Evolutionary conservation across 2,113 vertebrate species (phyloP), one percentile per base, ranked within the genome.

Genomic region (Hippocampus barbouri): DNA sequence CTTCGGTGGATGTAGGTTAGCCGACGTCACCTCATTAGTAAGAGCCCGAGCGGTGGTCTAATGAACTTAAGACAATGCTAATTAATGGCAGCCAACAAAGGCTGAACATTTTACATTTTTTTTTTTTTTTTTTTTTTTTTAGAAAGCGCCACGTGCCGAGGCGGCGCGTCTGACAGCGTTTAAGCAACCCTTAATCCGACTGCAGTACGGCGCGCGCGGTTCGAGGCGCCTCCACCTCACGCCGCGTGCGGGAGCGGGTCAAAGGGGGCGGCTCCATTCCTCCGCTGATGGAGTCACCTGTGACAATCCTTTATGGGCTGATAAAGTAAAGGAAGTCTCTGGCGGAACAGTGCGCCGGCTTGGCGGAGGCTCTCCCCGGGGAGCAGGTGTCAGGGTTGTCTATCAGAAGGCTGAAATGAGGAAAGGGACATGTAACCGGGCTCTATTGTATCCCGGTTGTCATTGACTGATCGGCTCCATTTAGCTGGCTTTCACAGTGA

Each of bases 401-500:
- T 95, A 92, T 95, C 94, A 95, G 94, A 91, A 88, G 91, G 84
- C 92, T 96, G 95, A 95, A 96, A 96, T 93, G 94, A 94, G 91
- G 92, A 94, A 93, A 92, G 92, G 93, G 87, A 94, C 92, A 86
- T 88, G 92, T 94, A 94, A 95, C 89, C 81, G 92, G 91, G 86
- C 77, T 90, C 93, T 89, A 93, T 99, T 99, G 97, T 99, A 93
- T 93, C 88, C 79, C 90, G 64, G 89, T 94, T 98, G 97, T 98
- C 97, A 97, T 93, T 97, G 96, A 97, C 94, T 96, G 97, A 97
- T 98, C 95, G 89, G 95, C 94, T 94, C 95, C 95, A 97, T 97
- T 92, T 94, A 96, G 93, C 89, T 78, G 67, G 94, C 95, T 94
- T 95, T 94, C 96, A 94, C 93, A 94, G 94, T 94, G 95, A 96